Conservation (phyloP, 1,140 invertebrate genomes). For the Heliothis subflexa region DNA sequence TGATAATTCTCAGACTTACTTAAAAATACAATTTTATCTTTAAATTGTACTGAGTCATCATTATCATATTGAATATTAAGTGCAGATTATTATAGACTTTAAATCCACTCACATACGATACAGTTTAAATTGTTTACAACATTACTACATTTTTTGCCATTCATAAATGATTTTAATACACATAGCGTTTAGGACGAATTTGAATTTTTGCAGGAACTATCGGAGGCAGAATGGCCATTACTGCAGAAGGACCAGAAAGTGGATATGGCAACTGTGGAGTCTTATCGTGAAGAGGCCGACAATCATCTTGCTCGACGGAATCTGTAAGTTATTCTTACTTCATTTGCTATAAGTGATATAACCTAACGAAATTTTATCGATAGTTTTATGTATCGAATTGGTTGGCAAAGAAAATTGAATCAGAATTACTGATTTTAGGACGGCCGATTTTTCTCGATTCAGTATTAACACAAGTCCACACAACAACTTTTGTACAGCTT, state of each 20-base stretch:
- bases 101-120: not conserved
- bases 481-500: too few relatives aligned
- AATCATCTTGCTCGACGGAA: slow-evolving; percentile 61
- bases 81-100: not conserved
- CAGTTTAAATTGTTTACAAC: not conserved
- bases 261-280: slow-evolving; percentile 60
- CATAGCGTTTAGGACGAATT: not conserved
- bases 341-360: too few relatives aligned
- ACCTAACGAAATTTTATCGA: too few relatives aligned
- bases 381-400: too few relatives aligned
- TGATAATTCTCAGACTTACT: not conserved
- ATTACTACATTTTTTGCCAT: not conserved
- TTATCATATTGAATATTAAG: not conserved
- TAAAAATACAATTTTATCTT: not conserved
- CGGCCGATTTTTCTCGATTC: too few relatives aligned
- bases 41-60: not conserved
- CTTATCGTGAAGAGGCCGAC: slow-evolving; percentile 63
- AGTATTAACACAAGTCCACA: too few relatives aligned
- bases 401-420: too few relatives aligned
- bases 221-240: slow-evolving; percentile 67
- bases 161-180: not conserved
- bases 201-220: slow-evolving; percentile 59
- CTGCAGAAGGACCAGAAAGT: slow-evolving; percentile 56
- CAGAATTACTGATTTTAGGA: too few relatives aligned
- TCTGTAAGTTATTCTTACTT: slow-evolving; percentile 61